Evolutionary conservation across 53 echinoderm and acorn worm species (phyloP).

Genomic region (Paelopatides confundens): DNA sequence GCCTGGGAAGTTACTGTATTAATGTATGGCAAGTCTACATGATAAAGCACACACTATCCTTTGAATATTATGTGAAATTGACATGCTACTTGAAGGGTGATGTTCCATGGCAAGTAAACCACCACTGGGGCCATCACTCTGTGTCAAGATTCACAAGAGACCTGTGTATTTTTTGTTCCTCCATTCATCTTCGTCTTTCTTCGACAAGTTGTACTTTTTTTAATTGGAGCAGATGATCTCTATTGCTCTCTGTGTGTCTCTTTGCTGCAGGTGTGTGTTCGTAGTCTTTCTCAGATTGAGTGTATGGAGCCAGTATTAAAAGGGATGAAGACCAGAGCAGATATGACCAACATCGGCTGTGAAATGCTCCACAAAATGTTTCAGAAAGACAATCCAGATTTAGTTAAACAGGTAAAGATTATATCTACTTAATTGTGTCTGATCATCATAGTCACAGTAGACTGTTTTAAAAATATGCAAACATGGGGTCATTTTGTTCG

Average conservation of each 20-base stretch:
- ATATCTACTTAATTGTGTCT: too few species aligned
- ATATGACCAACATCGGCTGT: constrained; percentile 87
- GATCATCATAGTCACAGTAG: too few species aligned
- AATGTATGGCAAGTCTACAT: not conserved
- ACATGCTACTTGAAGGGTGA: too few species aligned
- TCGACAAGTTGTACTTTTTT: not conserved
- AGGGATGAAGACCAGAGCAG: constrained; percentile 87
- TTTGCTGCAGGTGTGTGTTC: constrained; percentile 73
- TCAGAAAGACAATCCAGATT: constrained; percentile 94
- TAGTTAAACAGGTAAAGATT: constrained; percentile 89
- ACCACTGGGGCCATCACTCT: too few species aligned
- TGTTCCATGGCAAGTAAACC: too few species aligned
- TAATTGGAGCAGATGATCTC: not conserved
- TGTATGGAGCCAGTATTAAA: constrained; percentile 81
- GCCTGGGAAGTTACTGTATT: too few species aligned
- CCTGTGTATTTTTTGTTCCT: too few species aligned
- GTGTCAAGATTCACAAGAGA: too few species aligned
- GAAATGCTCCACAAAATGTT: constrained; percentile 97
- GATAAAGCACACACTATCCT: too few species aligned
- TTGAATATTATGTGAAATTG: too few species aligned
- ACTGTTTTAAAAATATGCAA: too few species aligned
- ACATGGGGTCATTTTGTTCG: too few species aligned
- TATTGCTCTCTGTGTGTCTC: not conserved
- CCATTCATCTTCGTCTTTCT: not conserved
- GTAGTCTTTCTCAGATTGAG: constrained; percentile 91